These are phyloP conservation scores for Harpagifer antarcticus DNA, from an alignment of 2,797 vertebrate species.

Conservation along the genomic window DNA sequence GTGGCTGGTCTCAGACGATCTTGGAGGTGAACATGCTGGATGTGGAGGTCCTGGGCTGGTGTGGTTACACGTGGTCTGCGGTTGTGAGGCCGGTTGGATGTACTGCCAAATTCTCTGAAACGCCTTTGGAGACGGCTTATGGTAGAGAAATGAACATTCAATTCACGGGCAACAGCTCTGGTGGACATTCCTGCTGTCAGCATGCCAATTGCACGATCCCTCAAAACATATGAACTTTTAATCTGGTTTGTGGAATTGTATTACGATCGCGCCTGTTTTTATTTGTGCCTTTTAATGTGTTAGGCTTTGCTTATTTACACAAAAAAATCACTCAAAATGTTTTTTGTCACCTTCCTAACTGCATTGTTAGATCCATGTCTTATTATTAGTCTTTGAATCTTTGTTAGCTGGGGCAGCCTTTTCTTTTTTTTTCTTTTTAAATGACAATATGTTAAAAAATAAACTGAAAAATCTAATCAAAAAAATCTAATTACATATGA, in stretches of 20 bases:
- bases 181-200: too few relatives aligned
- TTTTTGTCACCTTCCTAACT: not conserved
- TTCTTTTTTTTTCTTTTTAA: not conserved
- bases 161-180: too few relatives aligned
- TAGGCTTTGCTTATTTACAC: not conserved
- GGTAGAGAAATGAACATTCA: too few relatives aligned
- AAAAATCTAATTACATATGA: not conserved
- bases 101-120: too few relatives aligned
- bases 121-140: too few relatives aligned
- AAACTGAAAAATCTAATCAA: not conserved
- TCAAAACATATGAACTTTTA: not conserved
- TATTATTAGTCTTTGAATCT: not conserved
- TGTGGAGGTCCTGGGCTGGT: too few relatives aligned
- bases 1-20: too few relatives aligned
- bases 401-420: not conserved
- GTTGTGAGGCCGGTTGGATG: too few relatives aligned
- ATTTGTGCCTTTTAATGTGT: not conserved
- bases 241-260: not conserved
- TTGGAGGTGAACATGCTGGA: too few relatives aligned
- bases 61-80: too few relatives aligned
- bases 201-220: too few relatives aligned
- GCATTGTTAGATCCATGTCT: not conserved
- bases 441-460: not conserved
- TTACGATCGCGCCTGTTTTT: not conserved
- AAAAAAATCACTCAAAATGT: not conserved